A percentile compares a stretch with the other conserved stretches of the same genome.
Evolutionary conservation across 2,888 invertebrate species (phyloP).

Genomic region (Latheticus oryzae): DNA sequence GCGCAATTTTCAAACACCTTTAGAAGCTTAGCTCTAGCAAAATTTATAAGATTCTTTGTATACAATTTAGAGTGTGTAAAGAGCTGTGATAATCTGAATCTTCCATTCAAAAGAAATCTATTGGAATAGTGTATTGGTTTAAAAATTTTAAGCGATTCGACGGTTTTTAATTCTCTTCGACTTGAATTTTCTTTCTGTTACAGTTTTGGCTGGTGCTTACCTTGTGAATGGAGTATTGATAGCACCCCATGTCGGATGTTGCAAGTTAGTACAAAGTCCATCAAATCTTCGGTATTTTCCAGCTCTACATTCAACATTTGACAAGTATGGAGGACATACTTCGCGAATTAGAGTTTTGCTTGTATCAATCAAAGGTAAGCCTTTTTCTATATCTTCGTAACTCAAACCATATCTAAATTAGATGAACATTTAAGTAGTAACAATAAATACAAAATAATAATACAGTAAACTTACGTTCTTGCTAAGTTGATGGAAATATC

Average conservation of each 20-base stretch:
- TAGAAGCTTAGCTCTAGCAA: constrained; percentile 1
- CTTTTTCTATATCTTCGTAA: constrained; percentile 89
- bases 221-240: constrained; percentile 87
- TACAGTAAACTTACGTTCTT: constrained; percentile 79
- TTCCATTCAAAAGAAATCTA: too few species aligned
- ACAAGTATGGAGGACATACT: constrained; percentile 87
- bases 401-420: constrained; percentile 81
- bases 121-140: too few species aligned
- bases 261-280: constrained; percentile 89
- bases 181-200: too few species aligned
- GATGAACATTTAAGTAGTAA: too few species aligned
- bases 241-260: constrained; percentile 91
- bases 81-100: background rate
- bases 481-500: constrained; percentile 88
- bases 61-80: too few species aligned
- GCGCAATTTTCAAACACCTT: too few species aligned
- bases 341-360: constrained; percentile 87
- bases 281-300: constrained; percentile 89
- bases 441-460: too few species aligned
- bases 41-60: background rate
- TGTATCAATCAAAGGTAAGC: constrained; percentile 87
- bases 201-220: too few species aligned
- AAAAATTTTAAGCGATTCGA: too few species aligned
- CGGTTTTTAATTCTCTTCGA: too few species aligned
- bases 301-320: constrained; percentile 87